A percentile compares a stretch with the other conserved stretches of the same genome.
These are phyloP conservation scores for Pachyrhynchus sulphureomaculatus DNA, from an alignment of 1,140 invertebrate species.

Conservation along the genomic window DNA sequence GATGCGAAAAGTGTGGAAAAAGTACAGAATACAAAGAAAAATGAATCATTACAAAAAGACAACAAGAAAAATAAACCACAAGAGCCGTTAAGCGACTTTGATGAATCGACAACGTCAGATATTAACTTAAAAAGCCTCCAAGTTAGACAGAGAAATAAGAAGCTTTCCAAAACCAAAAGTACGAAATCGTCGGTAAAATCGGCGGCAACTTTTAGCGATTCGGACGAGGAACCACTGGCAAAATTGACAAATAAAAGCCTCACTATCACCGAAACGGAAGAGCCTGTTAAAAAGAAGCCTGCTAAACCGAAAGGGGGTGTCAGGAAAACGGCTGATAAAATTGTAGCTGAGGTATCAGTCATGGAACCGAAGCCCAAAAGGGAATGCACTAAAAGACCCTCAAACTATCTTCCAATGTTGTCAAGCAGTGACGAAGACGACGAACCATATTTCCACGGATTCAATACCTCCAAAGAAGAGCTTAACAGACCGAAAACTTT, in stretches of 20 bases:
- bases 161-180: slow-evolving; percentile 34
- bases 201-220: slow-evolving; percentile 56
- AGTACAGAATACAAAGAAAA: slow-evolving; percentile 3
- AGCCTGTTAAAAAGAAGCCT: slow-evolving; percentile 12
- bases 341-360: neutral
- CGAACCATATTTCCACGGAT: slow-evolving; percentile 57
- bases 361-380: slow-evolving; percentile 44
- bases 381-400: slow-evolving; percentile 47
- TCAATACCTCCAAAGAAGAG: slow-evolving; percentile 40
- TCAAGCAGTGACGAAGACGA: slow-evolving; percentile 55
- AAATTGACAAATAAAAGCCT: slow-evolving; percentile 50
- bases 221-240: slow-evolving; percentile 60
- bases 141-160: slow-evolving; percentile 33
- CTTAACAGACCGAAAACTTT: slow-evolving; percentile 25
- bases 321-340: slow-evolving; percentile 14
- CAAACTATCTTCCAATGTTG: slow-evolving; percentile 49
- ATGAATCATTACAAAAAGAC: neutral
- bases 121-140: slow-evolving; percentile 31
- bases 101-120: slow-evolving; percentile 40
- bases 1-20: neutral
- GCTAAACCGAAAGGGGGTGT: slow-evolving; percentile 15
- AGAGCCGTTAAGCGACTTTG: slow-evolving; percentile 31
- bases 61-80: neutral
- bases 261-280: slow-evolving; percentile 4
- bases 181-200: slow-evolving; percentile 25